phyloP scores from a whole-genome alignment of 2,797 vertebrate species.

The Characodon lateralis region DNA sequence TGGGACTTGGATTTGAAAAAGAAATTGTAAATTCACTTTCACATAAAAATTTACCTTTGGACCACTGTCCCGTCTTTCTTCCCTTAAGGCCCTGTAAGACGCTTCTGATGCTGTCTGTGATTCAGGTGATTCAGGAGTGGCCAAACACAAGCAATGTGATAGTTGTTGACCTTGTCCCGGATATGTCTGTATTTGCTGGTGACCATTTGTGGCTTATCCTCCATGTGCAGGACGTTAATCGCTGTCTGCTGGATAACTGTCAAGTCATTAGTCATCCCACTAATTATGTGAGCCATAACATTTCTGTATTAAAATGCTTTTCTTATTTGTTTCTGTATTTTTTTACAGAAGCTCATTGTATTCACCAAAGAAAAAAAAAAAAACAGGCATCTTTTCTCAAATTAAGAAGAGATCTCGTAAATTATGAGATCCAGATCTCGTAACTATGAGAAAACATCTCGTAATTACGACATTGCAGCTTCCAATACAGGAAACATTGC shows the following conservation, averaged over 20 bases:
- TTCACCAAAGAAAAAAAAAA: no score
- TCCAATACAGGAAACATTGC: no score
- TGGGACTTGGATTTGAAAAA: no score
- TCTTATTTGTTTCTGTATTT: background rate
- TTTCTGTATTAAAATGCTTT: no score
- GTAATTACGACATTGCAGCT: no score
- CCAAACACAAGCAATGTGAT: background rate
- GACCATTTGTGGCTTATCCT: background rate
- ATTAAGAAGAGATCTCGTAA: no score
- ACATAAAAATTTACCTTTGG: no score
- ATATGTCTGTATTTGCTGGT: background rate
- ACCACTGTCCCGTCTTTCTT: background rate
- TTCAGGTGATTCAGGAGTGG: background rate
- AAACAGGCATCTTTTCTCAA: no score
- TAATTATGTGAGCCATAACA: background rate
- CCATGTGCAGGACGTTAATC: background rate
- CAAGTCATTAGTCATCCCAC: background rate
- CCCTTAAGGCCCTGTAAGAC: background rate
- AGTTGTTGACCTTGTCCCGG: background rate
- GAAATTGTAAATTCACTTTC: no score
- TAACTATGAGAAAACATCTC: no score
- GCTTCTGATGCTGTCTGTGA: background rate
- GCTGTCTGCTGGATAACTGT: background rate
- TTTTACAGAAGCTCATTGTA: no score
- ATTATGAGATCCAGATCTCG: no score